Base-by-base conservation (phyloP, 2,888 invertebrate genomes). In the Polyploca ridens region DNA sequence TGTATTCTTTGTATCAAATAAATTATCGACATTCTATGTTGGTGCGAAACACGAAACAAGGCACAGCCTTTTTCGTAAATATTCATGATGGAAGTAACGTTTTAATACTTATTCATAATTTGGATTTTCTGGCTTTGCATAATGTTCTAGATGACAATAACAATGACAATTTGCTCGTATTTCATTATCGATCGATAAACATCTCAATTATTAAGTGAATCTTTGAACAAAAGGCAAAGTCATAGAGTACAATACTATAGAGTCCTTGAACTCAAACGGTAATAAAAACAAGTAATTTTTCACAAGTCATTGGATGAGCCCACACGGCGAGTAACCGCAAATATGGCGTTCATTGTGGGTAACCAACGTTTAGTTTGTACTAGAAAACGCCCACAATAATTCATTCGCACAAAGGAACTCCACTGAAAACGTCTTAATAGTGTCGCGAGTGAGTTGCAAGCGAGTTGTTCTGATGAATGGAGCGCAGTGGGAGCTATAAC, bases 341-440 rank as follows among this genome's bases (percentile, higher is more conserved):
- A 78, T 74, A 78, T 73, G 72, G 66, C 69, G 68, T 69, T 73
- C 73, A 74, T 77, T 81, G 82, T 78, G 79, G 79, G 76, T 72
- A 75, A 77, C 77, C 79, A 78, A 38, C 76, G 68, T 82, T 83
- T 75, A 80, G 77, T 79, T 79, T 73, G 63, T 75, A 84, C 82
- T 79, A 83, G 79, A 69, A 81, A 76, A 87, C 83, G 87, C 87
- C 88, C 79, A 79, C 85, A 73, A 86, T 88, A 87, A 83, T 78
- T 89, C 84, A 86, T 67, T 69, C 65, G 67, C 65, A 88, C 88
- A 90, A 90, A 87, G 76, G 75, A 73, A 69, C 70, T 68, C 73
- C 71, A 78, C 78, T 84, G 84, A 83, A 86, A 86, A 86, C 78
- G 79, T 85, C 85, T 88, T 85, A 85, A 86, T 88, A 83, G 78